Conservation (phyloP, 2,113 vertebrate species). For the Oncorhynchus keta region DNA sequence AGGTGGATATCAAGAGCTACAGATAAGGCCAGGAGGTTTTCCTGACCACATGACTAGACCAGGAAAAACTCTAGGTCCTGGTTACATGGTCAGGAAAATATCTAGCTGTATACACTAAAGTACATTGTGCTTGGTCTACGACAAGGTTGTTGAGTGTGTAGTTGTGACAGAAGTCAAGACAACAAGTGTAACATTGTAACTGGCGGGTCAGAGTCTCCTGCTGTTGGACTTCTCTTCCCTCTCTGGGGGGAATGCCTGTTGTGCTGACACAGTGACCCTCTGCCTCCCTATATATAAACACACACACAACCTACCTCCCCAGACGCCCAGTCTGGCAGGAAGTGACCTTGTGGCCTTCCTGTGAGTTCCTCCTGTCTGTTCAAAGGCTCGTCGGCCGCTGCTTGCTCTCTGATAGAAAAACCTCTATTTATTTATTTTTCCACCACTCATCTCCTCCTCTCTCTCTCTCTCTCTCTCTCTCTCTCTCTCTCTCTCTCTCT, state of each 20-base stretch:
- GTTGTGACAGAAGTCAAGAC: too few species aligned
- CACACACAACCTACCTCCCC: constrained; percentile 36
- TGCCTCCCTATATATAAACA: constrained; percentile 1
- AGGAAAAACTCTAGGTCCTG: too few species aligned
- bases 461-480: too few species aligned
- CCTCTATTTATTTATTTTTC: constrained; percentile 68
- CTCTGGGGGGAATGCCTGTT: not conserved
- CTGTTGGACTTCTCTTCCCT: not conserved
- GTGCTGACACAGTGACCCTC: constrained; percentile 9
- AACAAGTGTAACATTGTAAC: too few species aligned
- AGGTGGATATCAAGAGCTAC: not conserved
- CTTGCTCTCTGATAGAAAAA: constrained; percentile 39
- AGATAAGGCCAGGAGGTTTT: too few species aligned
- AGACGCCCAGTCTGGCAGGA: constrained; percentile 63
- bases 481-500: too few species aligned
- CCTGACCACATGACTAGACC: too few species aligned
- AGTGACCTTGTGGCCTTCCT: constrained; percentile 70
- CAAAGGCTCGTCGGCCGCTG: constrained; percentile 54
- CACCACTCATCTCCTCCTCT: too few species aligned
- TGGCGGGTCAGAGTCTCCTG: constrained; percentile 68
- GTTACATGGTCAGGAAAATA: not conserved
- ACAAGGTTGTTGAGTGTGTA: too few species aligned
- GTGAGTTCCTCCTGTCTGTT: constrained; percentile 58
- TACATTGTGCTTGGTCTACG: too few species aligned
- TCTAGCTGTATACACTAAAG: too few species aligned